phyloP scores from a whole-genome alignment of 2,797 vertebrate species.

The Myripristis jacobus region DNA sequence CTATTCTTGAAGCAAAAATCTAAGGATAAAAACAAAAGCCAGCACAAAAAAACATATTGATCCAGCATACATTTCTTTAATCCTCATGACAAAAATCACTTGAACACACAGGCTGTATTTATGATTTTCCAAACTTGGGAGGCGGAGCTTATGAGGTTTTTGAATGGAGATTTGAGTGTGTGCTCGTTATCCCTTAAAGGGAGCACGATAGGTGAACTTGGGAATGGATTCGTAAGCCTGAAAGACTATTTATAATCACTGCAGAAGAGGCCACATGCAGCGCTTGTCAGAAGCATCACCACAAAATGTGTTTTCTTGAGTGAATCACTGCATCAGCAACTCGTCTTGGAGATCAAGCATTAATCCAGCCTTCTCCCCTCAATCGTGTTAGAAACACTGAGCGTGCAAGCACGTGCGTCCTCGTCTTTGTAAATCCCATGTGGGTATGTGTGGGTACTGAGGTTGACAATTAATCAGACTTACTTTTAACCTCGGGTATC shows the following conservation, averaged over 20 bases:
- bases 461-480: slow-evolving; percentile 42
- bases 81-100: too few species aligned
- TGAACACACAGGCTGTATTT: too few species aligned
- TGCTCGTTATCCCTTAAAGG: too few species aligned
- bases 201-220: slow-evolving; percentile 37
- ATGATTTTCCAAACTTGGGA: too few species aligned
- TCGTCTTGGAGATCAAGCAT: slow-evolving; percentile 56
- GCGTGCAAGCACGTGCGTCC: slow-evolving; percentile 6
- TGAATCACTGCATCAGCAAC: slow-evolving; percentile 70
- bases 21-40: too few species aligned
- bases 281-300: slow-evolving; percentile 23
- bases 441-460: background rate
- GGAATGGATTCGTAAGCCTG: slow-evolving; percentile 22
- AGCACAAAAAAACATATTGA: too few species aligned
- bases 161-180: too few species aligned
- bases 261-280: slow-evolving; percentile 22
- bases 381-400: slow-evolving; percentile 50
- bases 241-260: slow-evolving; percentile 55
- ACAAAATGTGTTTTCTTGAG: slow-evolving; percentile 45
- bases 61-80: too few species aligned
- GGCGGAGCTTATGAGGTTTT: background rate
- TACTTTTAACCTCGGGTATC: slow-evolving; percentile 32
- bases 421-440: background rate
- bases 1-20: too few species aligned
- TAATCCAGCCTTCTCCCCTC: slow-evolving; percentile 55